These are phyloP conservation scores for Xenus cinereus DNA, from an alignment of 2,113 vertebrate genomes.

Conservation along the genomic window DNA sequence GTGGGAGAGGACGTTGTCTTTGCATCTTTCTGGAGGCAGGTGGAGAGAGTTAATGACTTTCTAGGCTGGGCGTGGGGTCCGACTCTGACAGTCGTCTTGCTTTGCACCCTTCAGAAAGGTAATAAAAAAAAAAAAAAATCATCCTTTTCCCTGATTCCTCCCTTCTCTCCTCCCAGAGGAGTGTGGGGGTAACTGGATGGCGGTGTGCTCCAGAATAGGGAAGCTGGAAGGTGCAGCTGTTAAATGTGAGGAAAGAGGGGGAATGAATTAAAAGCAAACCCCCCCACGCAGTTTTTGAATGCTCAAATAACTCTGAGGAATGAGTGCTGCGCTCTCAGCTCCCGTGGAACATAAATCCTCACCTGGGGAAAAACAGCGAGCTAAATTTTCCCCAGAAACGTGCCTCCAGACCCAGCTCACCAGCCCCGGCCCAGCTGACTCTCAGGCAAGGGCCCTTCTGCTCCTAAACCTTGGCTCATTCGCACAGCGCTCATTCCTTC, in stretches of 20 bases:
- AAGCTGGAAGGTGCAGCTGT: background rate
- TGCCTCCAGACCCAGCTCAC: too few relatives aligned
- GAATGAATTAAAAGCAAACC: background rate
- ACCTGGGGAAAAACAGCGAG: background rate
- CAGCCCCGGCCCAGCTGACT: background rate
- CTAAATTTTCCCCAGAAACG: background rate
- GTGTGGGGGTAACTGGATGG: background rate
- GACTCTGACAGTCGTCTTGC: background rate
- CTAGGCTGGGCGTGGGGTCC: background rate
- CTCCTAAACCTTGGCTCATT: background rate
- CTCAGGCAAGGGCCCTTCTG: background rate
- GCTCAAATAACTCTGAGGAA: background rate
- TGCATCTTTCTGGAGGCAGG: background rate
- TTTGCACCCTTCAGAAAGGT: background rate
- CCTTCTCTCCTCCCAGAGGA: background rate
- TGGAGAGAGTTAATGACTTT: background rate
- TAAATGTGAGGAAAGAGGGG: background rate
- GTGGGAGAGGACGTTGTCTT: background rate
- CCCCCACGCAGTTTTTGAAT: background rate
- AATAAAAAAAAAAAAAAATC: background rate
- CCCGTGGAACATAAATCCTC: background rate
- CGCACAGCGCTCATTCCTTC: background rate
- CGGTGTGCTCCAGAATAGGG: background rate
- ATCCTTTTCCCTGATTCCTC: background rate
- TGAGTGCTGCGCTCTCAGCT: background rate